Evolutionary conservation across 2,113 vertebrate species (phyloP).

Genomic region (Chaenogobius annularis): DNA sequence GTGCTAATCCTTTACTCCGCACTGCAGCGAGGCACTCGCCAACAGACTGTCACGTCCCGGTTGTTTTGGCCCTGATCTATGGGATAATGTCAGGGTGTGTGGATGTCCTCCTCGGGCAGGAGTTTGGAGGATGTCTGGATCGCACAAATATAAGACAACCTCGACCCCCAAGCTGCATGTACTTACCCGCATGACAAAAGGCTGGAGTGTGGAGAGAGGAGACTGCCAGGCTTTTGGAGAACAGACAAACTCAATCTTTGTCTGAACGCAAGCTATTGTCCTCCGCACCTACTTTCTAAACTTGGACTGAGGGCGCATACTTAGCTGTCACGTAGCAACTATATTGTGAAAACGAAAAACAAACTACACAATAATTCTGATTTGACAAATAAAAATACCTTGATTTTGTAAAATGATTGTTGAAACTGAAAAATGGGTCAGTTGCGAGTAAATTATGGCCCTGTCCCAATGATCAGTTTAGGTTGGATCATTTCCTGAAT

Average conservation of each 20-base stretch:
- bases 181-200: conserved; percentile 51
- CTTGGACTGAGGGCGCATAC: too few species aligned
- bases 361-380: too few species aligned
- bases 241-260: background rate
- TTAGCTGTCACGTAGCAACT: too few species aligned
- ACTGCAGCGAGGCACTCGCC: background rate
- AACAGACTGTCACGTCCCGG: conserved; percentile 1
- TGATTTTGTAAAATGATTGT: too few species aligned
- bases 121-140: conserved; percentile 45
- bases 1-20: background rate
- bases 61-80: conserved; percentile 13
- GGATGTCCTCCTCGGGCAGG: conserved; percentile 22
- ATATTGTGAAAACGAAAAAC: too few species aligned
- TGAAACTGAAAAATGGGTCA: too few species aligned
- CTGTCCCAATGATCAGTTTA: too few species aligned
- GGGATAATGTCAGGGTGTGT: conserved; percentile 13
- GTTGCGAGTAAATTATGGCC: too few species aligned
- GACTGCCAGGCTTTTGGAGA: conserved; percentile 31
- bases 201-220: conserved; percentile 22
- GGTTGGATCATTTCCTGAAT: too few species aligned
- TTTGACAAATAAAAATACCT: too few species aligned
- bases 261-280: too few species aligned
- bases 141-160: conserved; percentile 37
- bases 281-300: too few species aligned
- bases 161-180: conserved; percentile 23